A percentile compares a stretch with the other conserved stretches of the same genome.
Evolutionary conservation across 2,113 vertebrate species (phyloP).

Genomic region (Macrotis lagotis): DNA sequence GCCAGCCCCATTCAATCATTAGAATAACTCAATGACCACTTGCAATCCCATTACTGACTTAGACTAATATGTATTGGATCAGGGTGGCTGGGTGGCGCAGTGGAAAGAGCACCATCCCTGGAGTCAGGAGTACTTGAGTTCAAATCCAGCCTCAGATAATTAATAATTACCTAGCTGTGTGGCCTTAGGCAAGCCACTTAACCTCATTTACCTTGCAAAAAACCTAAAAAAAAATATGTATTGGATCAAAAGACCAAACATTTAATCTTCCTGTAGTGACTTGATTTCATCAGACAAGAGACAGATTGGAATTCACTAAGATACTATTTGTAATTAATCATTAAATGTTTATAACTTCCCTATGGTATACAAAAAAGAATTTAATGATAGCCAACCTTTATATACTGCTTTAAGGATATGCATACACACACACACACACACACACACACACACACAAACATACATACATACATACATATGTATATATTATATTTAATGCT

Average conservation of each 20-base stretch:
- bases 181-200: too few relatives aligned
- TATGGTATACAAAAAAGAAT: background rate
- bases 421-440: too few relatives aligned
- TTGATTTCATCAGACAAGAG: background rate
- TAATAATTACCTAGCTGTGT: too few relatives aligned
- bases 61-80: background rate
- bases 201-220: too few relatives aligned
- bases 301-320: background rate
- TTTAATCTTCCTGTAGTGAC: background rate
- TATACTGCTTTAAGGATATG: background rate
- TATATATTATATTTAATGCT: background rate
- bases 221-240: too few relatives aligned
- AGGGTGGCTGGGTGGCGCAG: too few relatives aligned
- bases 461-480: too few relatives aligned
- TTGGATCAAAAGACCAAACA: background rate
- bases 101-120: too few relatives aligned
- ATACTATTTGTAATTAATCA: background rate
- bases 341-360: background rate
- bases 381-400: background rate
- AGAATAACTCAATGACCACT: background rate
- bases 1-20: background rate
- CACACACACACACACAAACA: too few relatives aligned
- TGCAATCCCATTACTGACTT: background rate
- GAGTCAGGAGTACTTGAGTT: too few relatives aligned
- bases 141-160: too few relatives aligned